A percentile compares a stretch with the other conserved stretches of the same genome.
Conservation (phyloP, 2,888 invertebrate genomes). For the Synanthedon andrenaeformis region DNA sequence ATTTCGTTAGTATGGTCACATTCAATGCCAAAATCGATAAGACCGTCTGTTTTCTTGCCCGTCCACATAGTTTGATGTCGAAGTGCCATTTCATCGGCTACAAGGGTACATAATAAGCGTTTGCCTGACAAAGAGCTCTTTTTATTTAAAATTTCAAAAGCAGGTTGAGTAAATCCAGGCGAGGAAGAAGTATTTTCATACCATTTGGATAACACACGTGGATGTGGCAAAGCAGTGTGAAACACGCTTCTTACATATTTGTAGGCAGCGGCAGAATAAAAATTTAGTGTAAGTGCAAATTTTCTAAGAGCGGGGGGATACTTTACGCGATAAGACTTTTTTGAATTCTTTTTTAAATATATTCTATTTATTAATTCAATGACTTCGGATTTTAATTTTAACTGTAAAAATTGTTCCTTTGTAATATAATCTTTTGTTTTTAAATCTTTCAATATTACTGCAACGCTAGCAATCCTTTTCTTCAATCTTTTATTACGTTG, state of each 20-base stretch:
- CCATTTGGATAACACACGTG: not conserved
- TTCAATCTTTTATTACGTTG: too few species aligned
- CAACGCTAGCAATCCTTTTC: too few species aligned
- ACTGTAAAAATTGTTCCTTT: too few species aligned
- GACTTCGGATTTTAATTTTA: too few species aligned
- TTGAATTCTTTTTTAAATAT: too few species aligned
- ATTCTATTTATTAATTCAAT: too few species aligned
- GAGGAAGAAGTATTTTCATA: not conserved
- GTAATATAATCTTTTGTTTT: too few species aligned
- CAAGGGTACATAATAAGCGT: conserved; percentile 6
- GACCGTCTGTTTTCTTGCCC: conserved; percentile 8
- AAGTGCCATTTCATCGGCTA: conserved; percentile 12
- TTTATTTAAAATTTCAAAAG: conserved; percentile 10
- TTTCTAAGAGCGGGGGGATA: conserved; percentile 9
- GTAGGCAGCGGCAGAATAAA: conserved; percentile 8
- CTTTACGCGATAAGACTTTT: conserved; percentile 7
- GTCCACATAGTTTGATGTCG: conserved; percentile 8
- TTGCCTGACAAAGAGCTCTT: conserved; percentile 3
- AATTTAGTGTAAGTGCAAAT: conserved; percentile 13
- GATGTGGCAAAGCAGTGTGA: conserved; percentile 1
- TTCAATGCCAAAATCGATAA: conserved; percentile 8
- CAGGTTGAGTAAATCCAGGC: conserved; percentile 13
- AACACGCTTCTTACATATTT: conserved; percentile 7
- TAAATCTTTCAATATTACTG: too few species aligned
- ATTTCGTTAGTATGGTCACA: conserved; percentile 3